Base-by-base conservation (phyloP, 2,113 vertebrate genomes). In the Alaudala cheleensis region DNA sequence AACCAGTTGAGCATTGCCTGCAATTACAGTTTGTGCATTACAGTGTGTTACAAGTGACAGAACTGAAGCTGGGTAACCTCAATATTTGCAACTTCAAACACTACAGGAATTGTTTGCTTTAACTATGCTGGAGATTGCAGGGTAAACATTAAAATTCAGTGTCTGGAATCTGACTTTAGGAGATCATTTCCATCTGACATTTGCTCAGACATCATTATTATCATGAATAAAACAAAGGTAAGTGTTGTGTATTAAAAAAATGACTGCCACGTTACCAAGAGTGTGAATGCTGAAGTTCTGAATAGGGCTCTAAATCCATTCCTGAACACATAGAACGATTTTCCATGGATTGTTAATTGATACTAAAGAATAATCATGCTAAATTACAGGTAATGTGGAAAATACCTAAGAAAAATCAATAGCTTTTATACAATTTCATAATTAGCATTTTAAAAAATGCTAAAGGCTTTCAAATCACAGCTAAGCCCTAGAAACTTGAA, bases 171-270 rank as follows among this genome's bases (percentile, higher is more conserved):
- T 70, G 70, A 81, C 74, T 92, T 88, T 8, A 85, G 81, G 42
- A 80, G 24, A 83, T 62, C 33, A 76, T 54, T 90, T 91, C 84
- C 81, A 78, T 54, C 47, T 96, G 94, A 93, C 92, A 70, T 95
- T 96, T 94, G 67, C 51, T 86, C 74, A 90, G 66, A 95, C 51
- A 77, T 90, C 70, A 81, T 95, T 90, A 93, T 94, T 73, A 81
- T 29, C 5, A 70, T 37, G 58, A 94, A 83, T 92, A 88, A 93
- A 94, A 62, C 21, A 71, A 67, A 76, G 37, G 39, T 66, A 72
- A 90, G 15, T 31, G 31, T 72, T 82, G 28, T 3, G 5, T 76
- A 74, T 89, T 89, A 44, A 42, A 81, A 83, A 96, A 84, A 56
- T 50, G 10, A 86, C 29, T 80, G 81, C 70, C 57, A 65, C 0